Conservation (phyloP, 2,888 invertebrate species). For the Acanthopleura granulata region DNA sequence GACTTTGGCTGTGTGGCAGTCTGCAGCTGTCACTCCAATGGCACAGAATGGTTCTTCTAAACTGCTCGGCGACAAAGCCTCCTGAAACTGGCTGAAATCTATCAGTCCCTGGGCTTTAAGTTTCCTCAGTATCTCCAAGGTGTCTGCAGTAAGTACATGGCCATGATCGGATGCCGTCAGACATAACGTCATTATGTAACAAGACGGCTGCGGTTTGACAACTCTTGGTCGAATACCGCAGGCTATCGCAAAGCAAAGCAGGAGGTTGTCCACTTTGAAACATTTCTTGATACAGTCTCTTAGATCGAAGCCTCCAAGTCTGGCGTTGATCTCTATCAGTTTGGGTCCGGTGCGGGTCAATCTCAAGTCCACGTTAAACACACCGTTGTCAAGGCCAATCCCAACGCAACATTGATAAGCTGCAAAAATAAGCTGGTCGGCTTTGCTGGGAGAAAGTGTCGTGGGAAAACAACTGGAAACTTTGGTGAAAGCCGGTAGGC, state of each 20-base stretch:
- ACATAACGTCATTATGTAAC: too few species aligned
- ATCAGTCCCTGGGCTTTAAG: too few species aligned
- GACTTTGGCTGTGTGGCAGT: constrained; percentile 5
- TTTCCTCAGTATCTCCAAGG: too few species aligned
- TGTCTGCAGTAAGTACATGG: too few species aligned
- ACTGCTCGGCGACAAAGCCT: background rate
- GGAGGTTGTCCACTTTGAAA: background rate
- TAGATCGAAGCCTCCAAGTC: constrained; percentile 13
- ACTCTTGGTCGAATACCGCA: background rate
- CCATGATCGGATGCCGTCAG: too few species aligned
- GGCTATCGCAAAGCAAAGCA: background rate
- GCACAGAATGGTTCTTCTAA: constrained; percentile 16
- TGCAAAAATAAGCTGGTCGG: background rate
- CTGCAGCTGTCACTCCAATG: constrained; percentile 17
- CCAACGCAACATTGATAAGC: constrained; percentile 13
- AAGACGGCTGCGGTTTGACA: background rate
- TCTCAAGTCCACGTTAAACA: constrained; percentile 21
- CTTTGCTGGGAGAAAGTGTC: background rate
- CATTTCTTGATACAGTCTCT: constrained; percentile 8
- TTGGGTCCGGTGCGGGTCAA: constrained; percentile 20
- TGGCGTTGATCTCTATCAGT: constrained; percentile 22
- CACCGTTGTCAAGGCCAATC: constrained; percentile 19
- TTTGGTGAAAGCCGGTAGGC: constrained; percentile 38
- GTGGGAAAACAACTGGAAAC: constrained; percentile 7
- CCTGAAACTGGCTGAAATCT: background rate